A percentile compares a stretch with the other conserved stretches of the same genome.
phyloP scores from a whole-genome alignment of 2,113 vertebrate species.

The Spermophilus dauricus region DNA sequence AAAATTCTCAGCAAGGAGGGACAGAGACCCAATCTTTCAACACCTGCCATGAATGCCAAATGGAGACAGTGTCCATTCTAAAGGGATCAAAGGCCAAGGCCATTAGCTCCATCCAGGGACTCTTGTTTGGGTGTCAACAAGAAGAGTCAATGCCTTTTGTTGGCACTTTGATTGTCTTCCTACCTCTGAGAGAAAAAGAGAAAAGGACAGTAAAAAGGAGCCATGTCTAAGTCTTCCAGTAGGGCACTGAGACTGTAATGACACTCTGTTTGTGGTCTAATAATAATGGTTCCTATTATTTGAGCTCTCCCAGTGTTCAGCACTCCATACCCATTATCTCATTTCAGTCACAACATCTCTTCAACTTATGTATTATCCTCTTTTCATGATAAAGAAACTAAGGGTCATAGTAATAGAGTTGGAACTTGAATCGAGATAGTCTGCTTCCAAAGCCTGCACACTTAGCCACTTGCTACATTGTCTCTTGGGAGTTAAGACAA shows the following conservation, averaged over 20 bases:
- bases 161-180: background rate
- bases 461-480: background rate
- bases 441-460: background rate
- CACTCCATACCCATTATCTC: background rate
- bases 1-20: background rate
- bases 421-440: background rate
- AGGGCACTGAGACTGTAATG: background rate
- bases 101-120: background rate
- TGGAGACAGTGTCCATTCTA: background rate
- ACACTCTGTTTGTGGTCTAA: background rate
- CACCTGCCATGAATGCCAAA: background rate
- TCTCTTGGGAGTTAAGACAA: constrained; percentile 18
- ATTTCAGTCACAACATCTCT: constrained; percentile 17
- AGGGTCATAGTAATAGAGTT: background rate
- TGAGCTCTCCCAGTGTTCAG: background rate
- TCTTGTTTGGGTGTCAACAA: background rate
- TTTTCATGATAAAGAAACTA: constrained; percentile 22
- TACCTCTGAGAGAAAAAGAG: background rate
- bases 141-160: background rate
- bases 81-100: background rate
- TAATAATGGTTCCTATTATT: background rate
- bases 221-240: background rate
- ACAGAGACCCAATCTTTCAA: background rate
- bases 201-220: background rate
- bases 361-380: background rate